Conservation (phyloP, 2,113 vertebrate genomes). For the Melanerpes aurifrons region DNA sequence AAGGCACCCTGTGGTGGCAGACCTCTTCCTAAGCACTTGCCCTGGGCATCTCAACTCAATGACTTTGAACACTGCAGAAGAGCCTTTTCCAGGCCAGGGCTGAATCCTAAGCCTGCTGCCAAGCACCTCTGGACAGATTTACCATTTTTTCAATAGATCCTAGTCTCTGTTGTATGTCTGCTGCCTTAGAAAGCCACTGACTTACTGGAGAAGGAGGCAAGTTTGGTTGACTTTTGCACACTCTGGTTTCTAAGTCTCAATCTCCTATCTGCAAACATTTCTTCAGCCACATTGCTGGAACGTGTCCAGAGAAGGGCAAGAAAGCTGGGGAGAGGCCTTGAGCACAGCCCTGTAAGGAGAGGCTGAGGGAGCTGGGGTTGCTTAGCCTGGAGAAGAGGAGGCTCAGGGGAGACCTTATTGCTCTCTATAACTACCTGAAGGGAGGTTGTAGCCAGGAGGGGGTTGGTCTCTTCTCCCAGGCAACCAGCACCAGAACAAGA, state of each 20-base stretch:
- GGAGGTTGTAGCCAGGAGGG: no score
- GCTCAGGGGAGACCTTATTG: no score
- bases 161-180: not conserved
- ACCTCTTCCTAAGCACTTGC: not conserved
- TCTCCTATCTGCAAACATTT: not conserved
- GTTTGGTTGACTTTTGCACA: conserved; percentile 4
- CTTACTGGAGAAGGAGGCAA: not conserved
- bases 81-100: not conserved
- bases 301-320: no score
- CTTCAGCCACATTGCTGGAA: not conserved
- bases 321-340: no score
- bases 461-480: no score
- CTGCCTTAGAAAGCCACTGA: not conserved
- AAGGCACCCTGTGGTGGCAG: not conserved
- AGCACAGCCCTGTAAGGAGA: no score
- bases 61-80: not conserved
- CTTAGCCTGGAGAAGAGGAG: no score
- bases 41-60: not conserved
- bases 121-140: not conserved
- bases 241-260: not conserved
- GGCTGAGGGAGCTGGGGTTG: no score
- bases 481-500: no score
- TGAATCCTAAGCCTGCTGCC: not conserved
- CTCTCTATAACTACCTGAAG: no score
- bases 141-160: not conserved